Percentiles rank a stretch among this genome's conserved stretches.
phyloP scores from a whole-genome alignment of 2,888 invertebrate genomes.

The Eupeodes latifasciatus region DNA sequence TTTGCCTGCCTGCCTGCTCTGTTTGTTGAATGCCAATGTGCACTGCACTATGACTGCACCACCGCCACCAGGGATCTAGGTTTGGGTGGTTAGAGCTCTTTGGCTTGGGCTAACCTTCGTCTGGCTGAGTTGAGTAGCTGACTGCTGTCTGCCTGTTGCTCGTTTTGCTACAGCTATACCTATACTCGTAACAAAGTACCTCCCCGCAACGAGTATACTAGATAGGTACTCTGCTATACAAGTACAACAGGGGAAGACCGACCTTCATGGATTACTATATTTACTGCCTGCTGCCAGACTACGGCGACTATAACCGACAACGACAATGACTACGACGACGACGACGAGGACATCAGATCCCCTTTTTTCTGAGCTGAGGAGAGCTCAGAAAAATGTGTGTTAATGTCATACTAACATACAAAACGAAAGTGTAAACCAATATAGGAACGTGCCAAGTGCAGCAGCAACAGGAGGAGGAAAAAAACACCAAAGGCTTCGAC shows the following conservation, averaged over 20 bases:
- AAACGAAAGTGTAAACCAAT: slow-evolving; percentile 52
- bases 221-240: too few species aligned
- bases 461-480: background rate
- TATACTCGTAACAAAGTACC: slow-evolving; percentile 16
- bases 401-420: slow-evolving; percentile 71
- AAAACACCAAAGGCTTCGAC: background rate
- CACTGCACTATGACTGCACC: slow-evolving; percentile 53
- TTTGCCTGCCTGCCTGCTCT: slow-evolving; percentile 14
- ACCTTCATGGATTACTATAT: slow-evolving; percentile 54
- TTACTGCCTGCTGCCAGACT: slow-evolving; percentile 18
- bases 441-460: slow-evolving; percentile 64
- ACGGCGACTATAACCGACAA: slow-evolving; percentile 1
- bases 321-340: background rate
- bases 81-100: slow-evolving; percentile 65
- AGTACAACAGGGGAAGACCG: slow-evolving; percentile 35
- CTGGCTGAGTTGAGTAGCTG: slow-evolving; percentile 44
- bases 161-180: slow-evolving; percentile 39
- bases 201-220: slow-evolving; percentile 33
- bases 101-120: slow-evolving; percentile 60
- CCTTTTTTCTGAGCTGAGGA: slow-evolving; percentile 10
- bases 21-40: slow-evolving; percentile 56
- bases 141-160: slow-evolving; percentile 68
- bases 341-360: slow-evolving; percentile 57
- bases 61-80: slow-evolving; percentile 38
- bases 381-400: slow-evolving; percentile 56